Conservation (phyloP, 2,888 invertebrate species). For the Lymantria dispar region DNA sequence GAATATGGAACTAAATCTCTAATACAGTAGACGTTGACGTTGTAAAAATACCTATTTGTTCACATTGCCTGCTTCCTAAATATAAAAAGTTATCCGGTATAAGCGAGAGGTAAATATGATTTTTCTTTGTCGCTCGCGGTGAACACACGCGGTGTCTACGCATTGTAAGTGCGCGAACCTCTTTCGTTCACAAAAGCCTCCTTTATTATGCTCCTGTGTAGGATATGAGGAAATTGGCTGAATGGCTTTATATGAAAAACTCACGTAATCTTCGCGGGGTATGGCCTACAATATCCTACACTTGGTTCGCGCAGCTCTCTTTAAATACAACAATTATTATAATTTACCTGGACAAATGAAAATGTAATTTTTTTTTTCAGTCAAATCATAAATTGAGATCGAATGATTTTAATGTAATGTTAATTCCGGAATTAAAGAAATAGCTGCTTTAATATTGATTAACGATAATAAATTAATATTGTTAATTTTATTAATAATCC, state of each 20-base stretch:
- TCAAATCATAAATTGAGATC: too few relatives aligned
- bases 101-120: slow-evolving; percentile 57
- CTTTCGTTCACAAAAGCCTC: slow-evolving; percentile 76
- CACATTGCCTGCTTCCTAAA: slow-evolving; percentile 56
- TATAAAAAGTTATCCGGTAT: slow-evolving; percentile 60
- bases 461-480: too few relatives aligned
- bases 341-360: not conserved
- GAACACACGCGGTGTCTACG: slow-evolving; percentile 58
- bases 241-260: slow-evolving; percentile 80
- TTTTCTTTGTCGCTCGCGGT: slow-evolving; percentile 55
- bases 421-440: too few relatives aligned
- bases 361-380: not conserved
- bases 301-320: slow-evolving; percentile 54
- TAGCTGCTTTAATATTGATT: too few relatives aligned
- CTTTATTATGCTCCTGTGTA: slow-evolving; percentile 77
- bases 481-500: too few relatives aligned
- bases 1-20: slow-evolving; percentile 48
- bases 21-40: slow-evolving; percentile 47
- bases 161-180: slow-evolving; percentile 74
- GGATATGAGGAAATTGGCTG: slow-evolving; percentile 81
- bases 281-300: slow-evolving; percentile 70
- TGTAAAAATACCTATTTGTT: slow-evolving; percentile 59
- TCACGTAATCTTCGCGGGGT: slow-evolving; percentile 73
- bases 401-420: too few relatives aligned
- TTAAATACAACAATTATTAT: slow-evolving; percentile 10